Evolutionary conservation across 2,888 invertebrate genomes (phyloP), one percentile per base, ranked within the genome.

Genomic region (Germaria angustata): DNA sequence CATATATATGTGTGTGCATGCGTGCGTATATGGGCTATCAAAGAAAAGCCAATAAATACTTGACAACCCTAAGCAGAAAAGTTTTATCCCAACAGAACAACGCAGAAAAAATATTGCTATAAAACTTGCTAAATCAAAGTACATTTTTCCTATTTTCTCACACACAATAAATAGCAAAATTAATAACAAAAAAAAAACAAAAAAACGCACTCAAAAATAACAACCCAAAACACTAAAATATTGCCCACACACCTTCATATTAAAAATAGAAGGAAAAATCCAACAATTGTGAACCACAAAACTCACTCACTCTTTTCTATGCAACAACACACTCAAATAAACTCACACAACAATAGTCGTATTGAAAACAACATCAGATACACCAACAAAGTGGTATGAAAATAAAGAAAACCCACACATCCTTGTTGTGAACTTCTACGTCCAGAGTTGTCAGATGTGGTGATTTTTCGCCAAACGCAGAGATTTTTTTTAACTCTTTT

Each of bases 301-400:
- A 55, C 44, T 4, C 32, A 41, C 17, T 36, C 51, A 9, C 36
- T 11, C 22, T 7, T 7, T 49, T n/a, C 1, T 24, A 41, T 8
- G 4, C n/a, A 44, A 28, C 17, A 17, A 7, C 3, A 36, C 22
- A 57, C 36, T 22, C 20, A 7, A 11, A 57, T 11, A 55, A 34
- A 39, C 46, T 13, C 5, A 49, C 46, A 49, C 39, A 59, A 6
- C 4, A 20, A 28, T 5, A 44, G 59, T 36, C 8, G 8, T 39
- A 57, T 8, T 8, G 11, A 65, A 46, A 59, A 66, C 34, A 57
- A 68, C 65, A 46, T 36, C 49, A 53, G 34, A 41, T 57, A 46
- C 49, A 65, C n/a, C 53, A 41, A 13, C 8, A 75, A 51, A 66
- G n/a, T n/a, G 59, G 1, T 5, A 36, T 11, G 20, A 24, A 51